Conservation (phyloP, 2,888 invertebrate genomes). For the Leptinotarsa haldemani region DNA sequence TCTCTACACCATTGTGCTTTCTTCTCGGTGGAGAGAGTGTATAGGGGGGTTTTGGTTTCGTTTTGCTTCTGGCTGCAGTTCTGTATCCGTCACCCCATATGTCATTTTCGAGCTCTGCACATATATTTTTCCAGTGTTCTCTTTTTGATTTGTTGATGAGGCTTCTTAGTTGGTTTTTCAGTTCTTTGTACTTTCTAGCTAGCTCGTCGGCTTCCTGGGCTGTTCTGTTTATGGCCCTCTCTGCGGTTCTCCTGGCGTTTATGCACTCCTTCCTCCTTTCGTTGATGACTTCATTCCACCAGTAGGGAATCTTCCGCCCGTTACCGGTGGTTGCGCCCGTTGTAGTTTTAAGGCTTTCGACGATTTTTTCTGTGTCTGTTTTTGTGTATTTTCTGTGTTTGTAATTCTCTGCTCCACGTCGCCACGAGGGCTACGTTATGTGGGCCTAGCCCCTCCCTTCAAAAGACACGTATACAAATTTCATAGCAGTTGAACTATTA, state of each 20-base stretch:
- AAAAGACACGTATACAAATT: too few species aligned
- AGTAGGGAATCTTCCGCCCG: background rate
- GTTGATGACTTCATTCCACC: background rate
- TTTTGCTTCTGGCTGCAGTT: background rate
- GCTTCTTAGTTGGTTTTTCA: too few species aligned
- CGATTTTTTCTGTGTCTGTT: background rate
- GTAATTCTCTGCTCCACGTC: background rate
- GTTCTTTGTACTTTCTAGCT: background rate
- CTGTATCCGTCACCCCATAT: conserved; percentile 23
- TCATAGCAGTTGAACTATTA: too few species aligned
- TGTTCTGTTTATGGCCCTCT: background rate
- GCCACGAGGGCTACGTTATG: background rate
- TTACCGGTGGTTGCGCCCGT: background rate
- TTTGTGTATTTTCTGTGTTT: too few species aligned
- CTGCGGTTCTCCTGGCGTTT: background rate
- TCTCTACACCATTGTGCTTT: background rate
- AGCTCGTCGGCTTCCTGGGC: background rate
- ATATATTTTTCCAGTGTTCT: conserved; percentile 6
- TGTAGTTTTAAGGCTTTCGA: background rate
- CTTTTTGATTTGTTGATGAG: background rate
- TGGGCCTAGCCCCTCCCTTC: background rate
- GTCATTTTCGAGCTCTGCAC: conserved; percentile 9
- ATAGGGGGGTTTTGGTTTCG: background rate
- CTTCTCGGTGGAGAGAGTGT: background rate
- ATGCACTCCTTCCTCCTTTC: background rate